Evolutionary conservation across 2,888 invertebrate genomes (phyloP).

Genomic region (Leucophenga montana): DNA sequence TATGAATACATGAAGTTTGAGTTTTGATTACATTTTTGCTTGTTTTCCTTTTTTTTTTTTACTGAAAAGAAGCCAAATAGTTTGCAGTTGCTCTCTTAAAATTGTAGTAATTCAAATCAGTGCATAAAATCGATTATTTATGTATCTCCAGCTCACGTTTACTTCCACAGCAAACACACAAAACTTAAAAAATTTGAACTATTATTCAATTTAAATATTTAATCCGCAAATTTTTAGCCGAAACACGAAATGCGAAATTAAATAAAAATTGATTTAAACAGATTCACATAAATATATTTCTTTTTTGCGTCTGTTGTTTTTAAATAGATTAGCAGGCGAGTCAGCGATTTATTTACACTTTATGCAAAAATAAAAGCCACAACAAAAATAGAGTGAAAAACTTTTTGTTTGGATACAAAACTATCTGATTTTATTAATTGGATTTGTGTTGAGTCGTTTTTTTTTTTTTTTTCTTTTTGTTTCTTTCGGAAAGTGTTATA

Average conservation of each 20-base stretch:
- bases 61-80: neutral
- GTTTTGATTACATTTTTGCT: neutral
- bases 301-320: too few species aligned
- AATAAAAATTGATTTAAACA: slow-evolving; percentile 1
- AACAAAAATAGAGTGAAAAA: neutral
- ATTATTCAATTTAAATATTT: slow-evolving; percentile 10
- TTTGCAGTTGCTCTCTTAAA: neutral
- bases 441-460: slow-evolving; percentile 54
- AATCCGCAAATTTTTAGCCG: neutral
- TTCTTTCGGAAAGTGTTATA: slow-evolving; percentile 57
- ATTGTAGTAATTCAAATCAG: neutral
- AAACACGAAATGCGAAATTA: neutral
- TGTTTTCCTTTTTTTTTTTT: too few species aligned
- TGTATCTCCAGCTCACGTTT: neutral
- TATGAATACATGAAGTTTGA: too few species aligned
- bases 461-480: too few species aligned
- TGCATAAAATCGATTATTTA: neutral
- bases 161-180: neutral
- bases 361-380: neutral
- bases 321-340: neutral
- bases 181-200: slow-evolving; percentile 4
- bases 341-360: neutral
- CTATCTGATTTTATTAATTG: slow-evolving; percentile 11
- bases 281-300: neutral
- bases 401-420: neutral